These are phyloP conservation scores for Rhyacophila evoluta DNA, from an alignment of 2,888 invertebrate species.

Conservation along the genomic window DNA sequence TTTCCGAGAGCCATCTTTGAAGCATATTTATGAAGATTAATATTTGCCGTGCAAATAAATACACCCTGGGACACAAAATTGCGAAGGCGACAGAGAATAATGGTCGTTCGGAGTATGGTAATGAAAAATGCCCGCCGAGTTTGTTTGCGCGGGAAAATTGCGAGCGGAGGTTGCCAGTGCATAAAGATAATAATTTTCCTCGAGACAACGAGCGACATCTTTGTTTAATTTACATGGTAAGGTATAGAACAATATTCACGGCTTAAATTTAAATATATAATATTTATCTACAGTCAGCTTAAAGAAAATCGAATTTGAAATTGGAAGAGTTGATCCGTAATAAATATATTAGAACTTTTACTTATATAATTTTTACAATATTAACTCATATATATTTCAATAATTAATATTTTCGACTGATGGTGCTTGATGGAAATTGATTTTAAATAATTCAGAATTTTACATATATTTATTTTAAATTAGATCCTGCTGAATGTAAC, in stretches of 20 bases:
- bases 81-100: neutral
- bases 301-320: too few relatives aligned
- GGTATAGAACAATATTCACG: neutral
- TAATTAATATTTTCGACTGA: too few relatives aligned
- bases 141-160: constrained; percentile 25
- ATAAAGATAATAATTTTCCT: constrained; percentile 25
- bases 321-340: too few relatives aligned
- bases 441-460: too few relatives aligned
- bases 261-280: neutral
- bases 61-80: neutral
- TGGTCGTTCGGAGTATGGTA: constrained; percentile 13
- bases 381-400: too few relatives aligned
- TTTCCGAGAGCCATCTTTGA: neutral
- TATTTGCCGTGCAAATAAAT: neutral
- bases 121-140: constrained; percentile 28
- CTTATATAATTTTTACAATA: too few relatives aligned
- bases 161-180: constrained; percentile 28
- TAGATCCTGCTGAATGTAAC: too few relatives aligned
- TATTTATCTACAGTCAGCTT: neutral
- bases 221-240: constrained; percentile 22
- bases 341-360: too few relatives aligned
- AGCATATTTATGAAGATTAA: constrained; percentile 2
- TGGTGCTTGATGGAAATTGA: too few relatives aligned
- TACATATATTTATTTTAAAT: too few relatives aligned
- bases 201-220: constrained; percentile 11